phyloP scores from a whole-genome alignment of 2,888 invertebrate genomes.

The Machimus rusticus region DNA sequence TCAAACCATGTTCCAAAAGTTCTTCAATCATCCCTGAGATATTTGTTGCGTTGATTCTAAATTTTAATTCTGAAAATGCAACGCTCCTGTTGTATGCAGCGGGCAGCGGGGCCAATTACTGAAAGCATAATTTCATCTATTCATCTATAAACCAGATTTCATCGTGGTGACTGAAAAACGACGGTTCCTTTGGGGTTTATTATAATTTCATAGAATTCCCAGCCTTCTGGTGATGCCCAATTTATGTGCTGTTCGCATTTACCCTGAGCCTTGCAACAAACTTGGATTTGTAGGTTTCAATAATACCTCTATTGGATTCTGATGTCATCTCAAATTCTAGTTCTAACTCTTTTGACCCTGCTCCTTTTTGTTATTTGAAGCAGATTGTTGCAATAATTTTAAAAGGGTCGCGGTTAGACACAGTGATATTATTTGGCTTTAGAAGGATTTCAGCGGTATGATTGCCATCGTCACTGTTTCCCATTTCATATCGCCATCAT shows the following conservation, averaged over 20 bases:
- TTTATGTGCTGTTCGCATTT: slow-evolving; percentile 56
- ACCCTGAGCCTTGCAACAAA: slow-evolving; percentile 55
- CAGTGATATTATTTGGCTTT: too few relatives aligned
- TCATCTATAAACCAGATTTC: neutral
- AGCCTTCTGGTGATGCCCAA: slow-evolving; percentile 29
- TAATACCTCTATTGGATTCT: slow-evolving; percentile 58
- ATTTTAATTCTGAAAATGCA: neutral
- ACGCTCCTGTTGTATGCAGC: neutral
- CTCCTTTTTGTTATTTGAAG: too few relatives aligned
- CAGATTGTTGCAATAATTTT: too few relatives aligned
- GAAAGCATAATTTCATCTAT: neutral
- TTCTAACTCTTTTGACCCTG: neutral
- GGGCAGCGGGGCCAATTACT: too few relatives aligned
- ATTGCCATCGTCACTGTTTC: too few relatives aligned
- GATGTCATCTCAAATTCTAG: slow-evolving; percentile 56
- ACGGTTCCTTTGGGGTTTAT: slow-evolving; percentile 52
- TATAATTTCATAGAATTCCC: slow-evolving; percentile 50
- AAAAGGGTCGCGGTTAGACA: too few relatives aligned
- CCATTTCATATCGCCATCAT: too few relatives aligned
- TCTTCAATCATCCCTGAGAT: neutral
- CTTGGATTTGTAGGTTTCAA: slow-evolving; percentile 56
- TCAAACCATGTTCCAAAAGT: neutral
- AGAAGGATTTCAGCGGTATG: too few relatives aligned
- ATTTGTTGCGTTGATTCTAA: neutral
- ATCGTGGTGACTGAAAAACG: neutral